These are phyloP conservation scores for Oceanites oceanicus DNA, from an alignment of 2,113 vertebrate species.

Conservation along the genomic window DNA sequence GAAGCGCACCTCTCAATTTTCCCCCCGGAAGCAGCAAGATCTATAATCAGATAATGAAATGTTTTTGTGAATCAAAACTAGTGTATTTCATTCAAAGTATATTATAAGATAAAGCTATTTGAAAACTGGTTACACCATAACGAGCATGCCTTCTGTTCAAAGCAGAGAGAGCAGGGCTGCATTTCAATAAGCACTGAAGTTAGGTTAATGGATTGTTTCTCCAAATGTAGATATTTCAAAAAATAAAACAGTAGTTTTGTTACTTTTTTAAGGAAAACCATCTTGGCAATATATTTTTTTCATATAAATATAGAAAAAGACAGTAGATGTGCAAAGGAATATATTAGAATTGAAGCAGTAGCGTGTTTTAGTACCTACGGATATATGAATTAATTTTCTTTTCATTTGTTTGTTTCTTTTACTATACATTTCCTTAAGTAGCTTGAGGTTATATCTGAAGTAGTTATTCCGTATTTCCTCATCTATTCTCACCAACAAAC, in stretches of 20 bases:
- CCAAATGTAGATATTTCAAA: background rate
- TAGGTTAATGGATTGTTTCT: background rate
- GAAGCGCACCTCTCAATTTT: background rate
- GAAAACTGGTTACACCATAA: conserved; percentile 19
- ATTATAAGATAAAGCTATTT: conserved; percentile 38
- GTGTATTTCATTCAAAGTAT: conserved; percentile 29
- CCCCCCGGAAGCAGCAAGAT: background rate
- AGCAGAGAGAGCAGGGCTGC: background rate
- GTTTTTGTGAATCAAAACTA: conserved; percentile 43
- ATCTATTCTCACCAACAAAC: background rate
- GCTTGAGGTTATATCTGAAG: background rate
- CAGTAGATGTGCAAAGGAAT: background rate
- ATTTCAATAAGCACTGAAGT: background rate
- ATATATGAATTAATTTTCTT: conserved; percentile 20
- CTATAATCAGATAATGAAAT: conserved; percentile 54
- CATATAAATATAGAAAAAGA: background rate
- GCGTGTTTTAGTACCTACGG: background rate
- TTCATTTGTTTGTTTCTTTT: conserved; percentile 11
- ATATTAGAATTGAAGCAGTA: background rate
- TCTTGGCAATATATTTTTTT: background rate
- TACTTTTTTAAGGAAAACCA: background rate
- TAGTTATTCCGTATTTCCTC: background rate
- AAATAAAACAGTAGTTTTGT: background rate
- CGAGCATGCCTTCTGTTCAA: conserved; percentile 6
- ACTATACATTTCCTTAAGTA: conserved; percentile 10